Evolutionary conservation across 2,888 invertebrate genomes (phyloP).

Genomic region (Chelonus formosanus): DNA sequence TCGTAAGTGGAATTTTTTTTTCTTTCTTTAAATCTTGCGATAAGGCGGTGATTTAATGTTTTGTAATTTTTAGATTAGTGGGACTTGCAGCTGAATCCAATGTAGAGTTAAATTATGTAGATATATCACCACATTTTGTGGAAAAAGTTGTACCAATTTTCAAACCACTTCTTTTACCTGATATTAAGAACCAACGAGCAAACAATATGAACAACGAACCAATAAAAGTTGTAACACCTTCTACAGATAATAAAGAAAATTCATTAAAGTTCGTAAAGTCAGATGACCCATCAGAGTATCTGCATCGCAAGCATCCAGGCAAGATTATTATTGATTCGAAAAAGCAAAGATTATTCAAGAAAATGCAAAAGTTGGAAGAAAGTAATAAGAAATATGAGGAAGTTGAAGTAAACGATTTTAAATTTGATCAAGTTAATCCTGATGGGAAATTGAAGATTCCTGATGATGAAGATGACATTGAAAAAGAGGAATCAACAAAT

Average conservation of each 20-base stretch:
- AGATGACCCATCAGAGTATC: slow-evolving; percentile 46
- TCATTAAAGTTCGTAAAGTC: slow-evolving; percentile 38
- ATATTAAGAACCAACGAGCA: slow-evolving; percentile 34
- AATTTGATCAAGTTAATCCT: slow-evolving; percentile 47
- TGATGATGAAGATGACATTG: slow-evolving; percentile 34
- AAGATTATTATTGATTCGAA: slow-evolving; percentile 44
- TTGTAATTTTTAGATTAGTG: slow-evolving; percentile 47
- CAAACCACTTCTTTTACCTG: slow-evolving; percentile 44
- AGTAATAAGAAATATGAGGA: not conserved
- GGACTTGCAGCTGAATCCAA: slow-evolving; percentile 49
- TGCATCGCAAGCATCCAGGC: slow-evolving; percentile 48
- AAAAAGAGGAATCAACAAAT: not conserved
- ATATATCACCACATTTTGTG: slow-evolving; percentile 54
- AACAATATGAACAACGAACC: not conserved
- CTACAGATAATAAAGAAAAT: not conserved
- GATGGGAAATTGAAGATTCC: slow-evolving; percentile 51
- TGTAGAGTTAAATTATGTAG: slow-evolving; percentile 47
- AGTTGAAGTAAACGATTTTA: slow-evolving; percentile 44
- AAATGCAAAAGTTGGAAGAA: not conserved
- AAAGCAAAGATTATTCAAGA: slow-evolving; percentile 45
- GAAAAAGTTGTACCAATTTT: slow-evolving; percentile 54
- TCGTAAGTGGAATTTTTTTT: slow-evolving; percentile 49
- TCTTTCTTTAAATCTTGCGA: too few relatives aligned
- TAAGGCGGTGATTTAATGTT: slow-evolving; percentile 9
- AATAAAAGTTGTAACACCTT: not conserved